Percentiles rank a stretch among this genome's conserved stretches.
Conservation (phyloP, 2,888 invertebrate genomes). For the Doris montereyensis region DNA sequence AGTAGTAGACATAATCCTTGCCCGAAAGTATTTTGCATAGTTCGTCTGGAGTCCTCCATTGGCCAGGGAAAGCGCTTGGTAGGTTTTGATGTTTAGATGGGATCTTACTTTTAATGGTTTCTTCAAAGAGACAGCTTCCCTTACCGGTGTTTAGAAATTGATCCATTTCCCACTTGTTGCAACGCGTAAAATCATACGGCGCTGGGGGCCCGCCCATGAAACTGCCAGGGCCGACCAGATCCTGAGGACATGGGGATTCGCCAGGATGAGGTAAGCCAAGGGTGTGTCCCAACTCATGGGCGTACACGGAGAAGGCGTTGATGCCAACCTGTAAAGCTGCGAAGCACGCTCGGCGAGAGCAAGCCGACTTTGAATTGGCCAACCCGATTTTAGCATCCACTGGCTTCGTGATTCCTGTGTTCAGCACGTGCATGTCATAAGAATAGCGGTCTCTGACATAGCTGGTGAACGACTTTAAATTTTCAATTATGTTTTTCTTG, state of each 20-base stretch:
- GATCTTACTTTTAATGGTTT: neutral
- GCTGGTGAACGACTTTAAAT: neutral
- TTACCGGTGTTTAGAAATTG: neutral
- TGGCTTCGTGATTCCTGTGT: neutral
- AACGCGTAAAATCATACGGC: neutral
- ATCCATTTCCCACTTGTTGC: neutral
- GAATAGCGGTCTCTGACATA: neutral
- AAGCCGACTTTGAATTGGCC: neutral
- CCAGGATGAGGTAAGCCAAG: neutral
- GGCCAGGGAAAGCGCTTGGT: neutral
- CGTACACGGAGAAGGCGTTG: neutral
- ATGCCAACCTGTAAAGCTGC: neutral
- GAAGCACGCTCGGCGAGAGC: neutral
- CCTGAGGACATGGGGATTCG: neutral
- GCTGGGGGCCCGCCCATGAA: neutral
- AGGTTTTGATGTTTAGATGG: neutral
- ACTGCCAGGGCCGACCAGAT: neutral
- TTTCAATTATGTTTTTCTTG: no score
- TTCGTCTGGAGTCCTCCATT: neutral
- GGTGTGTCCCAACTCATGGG: neutral
- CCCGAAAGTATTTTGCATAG: neutral
- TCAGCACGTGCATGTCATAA: neutral
- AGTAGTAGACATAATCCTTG: neutral
- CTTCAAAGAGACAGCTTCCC: neutral
- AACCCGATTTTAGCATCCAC: neutral